Percentiles rank a stretch among this genome's conserved stretches.
Evolutionary conservation across 2,113 vertebrate genomes (phyloP).

Genomic region (Corythornis vintsioides): DNA sequence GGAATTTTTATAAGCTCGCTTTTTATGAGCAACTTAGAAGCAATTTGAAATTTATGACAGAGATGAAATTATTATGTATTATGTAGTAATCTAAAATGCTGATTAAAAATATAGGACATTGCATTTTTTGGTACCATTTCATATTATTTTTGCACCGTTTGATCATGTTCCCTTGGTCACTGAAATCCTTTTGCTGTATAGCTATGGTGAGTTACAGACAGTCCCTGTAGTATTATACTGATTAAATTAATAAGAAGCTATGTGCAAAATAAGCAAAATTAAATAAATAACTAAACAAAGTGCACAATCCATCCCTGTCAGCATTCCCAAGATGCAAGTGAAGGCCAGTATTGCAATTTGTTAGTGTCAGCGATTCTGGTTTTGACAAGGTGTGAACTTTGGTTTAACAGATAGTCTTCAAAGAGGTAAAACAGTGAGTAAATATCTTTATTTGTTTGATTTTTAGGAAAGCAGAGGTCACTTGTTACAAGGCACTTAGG

Average conservation of each 20-base stretch:
- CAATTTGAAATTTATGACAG: neutral
- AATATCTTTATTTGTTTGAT: constrained; percentile 41
- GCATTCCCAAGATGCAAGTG: constrained; percentile 25
- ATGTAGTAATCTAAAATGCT: neutral
- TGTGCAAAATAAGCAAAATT: constrained; percentile 61
- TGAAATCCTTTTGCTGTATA: neutral
- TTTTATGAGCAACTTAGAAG: constrained; percentile 1
- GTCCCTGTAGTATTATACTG: constrained; percentile 15
- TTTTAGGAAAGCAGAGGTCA: constrained; percentile 20
- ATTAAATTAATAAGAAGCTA: constrained; percentile 51
- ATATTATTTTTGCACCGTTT: neutral
- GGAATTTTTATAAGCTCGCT: constrained; percentile 8
- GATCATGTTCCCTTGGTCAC: neutral
- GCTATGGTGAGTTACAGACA: neutral
- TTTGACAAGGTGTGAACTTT: constrained; percentile 52
- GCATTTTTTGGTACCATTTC: neutral
- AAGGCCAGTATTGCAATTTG: constrained; percentile 41
- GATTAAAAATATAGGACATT: neutral
- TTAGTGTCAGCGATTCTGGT: neutral
- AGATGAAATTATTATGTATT: neutral
- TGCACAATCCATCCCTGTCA: constrained; percentile 38
- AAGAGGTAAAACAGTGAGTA: constrained; percentile 31
- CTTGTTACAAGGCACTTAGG: constrained; percentile 15
- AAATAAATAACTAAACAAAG: constrained; percentile 39
- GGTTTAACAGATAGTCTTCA: constrained; percentile 40